A percentile compares a stretch with the other conserved stretches of the same genome.
These are phyloP conservation scores for Amiota communis DNA, from an alignment of 2,888 invertebrate species.

Conservation along the genomic window DNA sequence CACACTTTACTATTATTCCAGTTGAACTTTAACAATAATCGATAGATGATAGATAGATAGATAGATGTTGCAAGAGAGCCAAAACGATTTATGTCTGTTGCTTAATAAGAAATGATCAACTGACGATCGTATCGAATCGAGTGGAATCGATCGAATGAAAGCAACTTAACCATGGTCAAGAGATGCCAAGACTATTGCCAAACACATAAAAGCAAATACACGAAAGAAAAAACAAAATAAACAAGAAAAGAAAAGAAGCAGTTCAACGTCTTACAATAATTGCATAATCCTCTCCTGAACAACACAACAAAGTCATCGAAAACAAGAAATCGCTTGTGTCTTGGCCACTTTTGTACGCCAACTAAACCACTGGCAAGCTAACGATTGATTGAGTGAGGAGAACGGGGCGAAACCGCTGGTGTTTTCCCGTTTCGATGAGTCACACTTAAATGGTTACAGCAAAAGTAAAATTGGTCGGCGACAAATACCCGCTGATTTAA, in stretches of 20 bases:
- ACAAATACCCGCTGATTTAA: constrained; percentile 40
- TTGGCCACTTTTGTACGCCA: neutral
- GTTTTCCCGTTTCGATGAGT: constrained; percentile 57
- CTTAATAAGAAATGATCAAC: too few relatives aligned
- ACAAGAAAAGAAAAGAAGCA: constrained; percentile 22
- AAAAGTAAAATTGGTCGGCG: constrained; percentile 34
- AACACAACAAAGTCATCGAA: neutral
- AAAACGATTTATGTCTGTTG: constrained; percentile 23
- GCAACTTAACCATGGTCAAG: constrained; percentile 17
- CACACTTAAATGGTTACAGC: constrained; percentile 36
- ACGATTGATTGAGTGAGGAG: neutral
- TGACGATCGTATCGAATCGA: too few relatives aligned
- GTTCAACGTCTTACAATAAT: constrained; percentile 25
- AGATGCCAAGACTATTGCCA: constrained; percentile 23
- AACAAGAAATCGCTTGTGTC: neutral
- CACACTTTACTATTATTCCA: constrained; percentile 57
- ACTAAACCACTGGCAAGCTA: too few relatives aligned
- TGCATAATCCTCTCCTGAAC: constrained; percentile 19
- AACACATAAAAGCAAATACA: constrained; percentile 1
- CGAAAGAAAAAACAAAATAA: neutral
- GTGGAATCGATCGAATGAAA: too few relatives aligned
- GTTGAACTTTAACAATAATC: neutral
- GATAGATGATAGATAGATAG: too few relatives aligned
- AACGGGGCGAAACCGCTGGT: constrained; percentile 27
- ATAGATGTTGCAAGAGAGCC: constrained; percentile 56